These are phyloP conservation scores for Eurystomus gularis DNA, from an alignment of 2,113 vertebrate species.

Conservation along the genomic window DNA sequence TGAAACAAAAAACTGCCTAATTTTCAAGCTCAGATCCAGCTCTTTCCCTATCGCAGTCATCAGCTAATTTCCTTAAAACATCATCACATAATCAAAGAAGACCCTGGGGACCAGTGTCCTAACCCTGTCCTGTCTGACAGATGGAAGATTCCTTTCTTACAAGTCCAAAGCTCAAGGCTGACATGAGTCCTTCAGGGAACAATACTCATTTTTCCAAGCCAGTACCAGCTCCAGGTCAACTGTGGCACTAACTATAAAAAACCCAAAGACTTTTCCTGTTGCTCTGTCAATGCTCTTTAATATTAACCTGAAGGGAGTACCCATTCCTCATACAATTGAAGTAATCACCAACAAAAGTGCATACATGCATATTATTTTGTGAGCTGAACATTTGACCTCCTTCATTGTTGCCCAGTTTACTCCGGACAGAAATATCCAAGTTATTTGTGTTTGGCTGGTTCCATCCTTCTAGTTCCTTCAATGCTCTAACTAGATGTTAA, in stretches of 20 bases:
- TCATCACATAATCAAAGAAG: constrained; percentile 43
- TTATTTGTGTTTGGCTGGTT: constrained; percentile 60
- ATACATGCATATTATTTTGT: not conserved
- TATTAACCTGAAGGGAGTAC: constrained; percentile 22
- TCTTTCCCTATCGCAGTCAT: not conserved
- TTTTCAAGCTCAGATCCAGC: constrained; percentile 6
- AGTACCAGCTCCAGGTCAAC: constrained; percentile 24
- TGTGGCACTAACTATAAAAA: constrained; percentile 42
- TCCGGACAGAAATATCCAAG: constrained; percentile 63
- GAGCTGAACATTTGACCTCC: constrained; percentile 71
- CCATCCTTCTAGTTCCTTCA: constrained; percentile 9
- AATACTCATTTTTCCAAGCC: constrained; percentile 28
- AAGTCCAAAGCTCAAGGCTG: constrained; percentile 41
- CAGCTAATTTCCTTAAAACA: constrained; percentile 55
- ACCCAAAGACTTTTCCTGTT: constrained; percentile 44
- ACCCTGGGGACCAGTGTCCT: constrained; percentile 26
- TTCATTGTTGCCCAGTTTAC: constrained; percentile 27
- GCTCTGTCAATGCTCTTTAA: constrained; percentile 34
- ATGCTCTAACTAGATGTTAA: constrained; percentile 67
- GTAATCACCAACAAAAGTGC: not conserved
- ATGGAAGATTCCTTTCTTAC: constrained; percentile 41
- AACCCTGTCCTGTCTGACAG: not conserved
- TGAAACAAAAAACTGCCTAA: constrained; percentile 45
- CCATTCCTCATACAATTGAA: not conserved
- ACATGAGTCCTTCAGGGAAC: constrained; percentile 38